Conservation (phyloP, 2,113 vertebrate species). For the Eleginops maclovinus region DNA sequence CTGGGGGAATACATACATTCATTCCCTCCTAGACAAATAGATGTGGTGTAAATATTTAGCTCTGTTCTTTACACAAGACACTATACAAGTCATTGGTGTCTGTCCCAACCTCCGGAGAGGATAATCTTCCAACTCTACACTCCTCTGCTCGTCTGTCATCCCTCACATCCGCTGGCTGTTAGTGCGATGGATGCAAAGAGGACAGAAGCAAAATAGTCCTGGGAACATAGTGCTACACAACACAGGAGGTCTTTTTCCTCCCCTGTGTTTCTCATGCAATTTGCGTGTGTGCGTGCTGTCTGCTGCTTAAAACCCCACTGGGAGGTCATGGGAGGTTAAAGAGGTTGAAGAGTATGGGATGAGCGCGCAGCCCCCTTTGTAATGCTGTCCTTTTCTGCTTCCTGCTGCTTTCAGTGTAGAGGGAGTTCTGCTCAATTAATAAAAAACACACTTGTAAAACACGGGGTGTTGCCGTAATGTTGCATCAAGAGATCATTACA, state of each 20-base stretch:
- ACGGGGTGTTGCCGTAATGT: neutral
- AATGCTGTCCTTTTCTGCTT: conserved; percentile 24
- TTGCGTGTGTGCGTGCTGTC: conserved; percentile 36
- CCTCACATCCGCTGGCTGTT: conserved; percentile 33
- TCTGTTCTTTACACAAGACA: neutral
- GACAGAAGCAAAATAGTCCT: conserved; percentile 54
- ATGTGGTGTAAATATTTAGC: conserved; percentile 38
- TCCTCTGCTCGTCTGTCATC: conserved; percentile 12
- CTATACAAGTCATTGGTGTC: neutral
- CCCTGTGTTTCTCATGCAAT: conserved; percentile 66
- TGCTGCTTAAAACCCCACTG: conserved; percentile 28
- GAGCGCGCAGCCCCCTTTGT: conserved; percentile 17
- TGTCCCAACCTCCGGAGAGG: conserved; percentile 5
- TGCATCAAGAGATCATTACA: neutral
- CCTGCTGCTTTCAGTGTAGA: conserved; percentile 25
- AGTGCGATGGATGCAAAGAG: conserved; percentile 40
- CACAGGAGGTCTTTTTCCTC: conserved; percentile 62
- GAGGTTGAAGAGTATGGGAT: conserved; percentile 55
- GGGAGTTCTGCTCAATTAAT: neutral
- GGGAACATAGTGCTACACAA: conserved; percentile 60
- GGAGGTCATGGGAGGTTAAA: conserved; percentile 54
- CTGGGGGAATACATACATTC: conserved; percentile 14
- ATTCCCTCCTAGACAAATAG: conserved; percentile 8
- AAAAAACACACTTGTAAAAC: neutral
- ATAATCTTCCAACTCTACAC: conserved; percentile 11